These are phyloP conservation scores for Palythoa grandis DNA, from an alignment of 92 coral and sea anemone species.

Conservation along the genomic window DNA sequence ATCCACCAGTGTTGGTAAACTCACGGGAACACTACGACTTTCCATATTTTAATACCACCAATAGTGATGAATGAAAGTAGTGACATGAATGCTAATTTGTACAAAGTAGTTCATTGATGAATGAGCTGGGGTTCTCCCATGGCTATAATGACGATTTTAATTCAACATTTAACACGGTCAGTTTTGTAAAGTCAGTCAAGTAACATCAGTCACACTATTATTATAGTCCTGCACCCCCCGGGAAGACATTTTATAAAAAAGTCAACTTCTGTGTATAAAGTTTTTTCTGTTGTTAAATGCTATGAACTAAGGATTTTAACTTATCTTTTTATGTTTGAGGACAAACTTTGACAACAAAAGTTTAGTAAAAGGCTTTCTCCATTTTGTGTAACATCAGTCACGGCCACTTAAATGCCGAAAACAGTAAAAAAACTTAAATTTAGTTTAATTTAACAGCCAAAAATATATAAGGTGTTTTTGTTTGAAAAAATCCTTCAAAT, in stretches of 20 bases:
- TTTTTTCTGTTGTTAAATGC: slow-evolving; percentile 35
- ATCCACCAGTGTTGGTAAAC: slow-evolving; percentile 51
- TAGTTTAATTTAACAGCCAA: slow-evolving; percentile 40
- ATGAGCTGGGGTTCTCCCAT: slow-evolving; percentile 43
- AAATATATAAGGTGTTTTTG: slow-evolving; percentile 36
- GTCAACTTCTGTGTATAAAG: slow-evolving; percentile 41
- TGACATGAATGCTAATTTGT: slow-evolving; percentile 29
- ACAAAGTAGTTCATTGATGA: slow-evolving; percentile 38
- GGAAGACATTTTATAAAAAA: slow-evolving; percentile 41
- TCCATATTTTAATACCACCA: slow-evolving; percentile 45
- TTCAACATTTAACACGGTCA: slow-evolving; percentile 29
- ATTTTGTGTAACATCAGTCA: slow-evolving; percentile 55
- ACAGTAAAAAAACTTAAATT: slow-evolving; percentile 29
- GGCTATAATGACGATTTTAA: slow-evolving; percentile 31
- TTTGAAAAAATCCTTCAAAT: slow-evolving; percentile 35
- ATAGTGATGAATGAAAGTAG: slow-evolving; percentile 49
- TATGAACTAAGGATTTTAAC: slow-evolving; percentile 42
- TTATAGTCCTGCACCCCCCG: slow-evolving; percentile 25
- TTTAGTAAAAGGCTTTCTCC: slow-evolving; percentile 28
- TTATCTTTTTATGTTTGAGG: slow-evolving; percentile 28
- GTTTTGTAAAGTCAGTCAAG: slow-evolving; percentile 28
- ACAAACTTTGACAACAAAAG: slow-evolving; percentile 32
- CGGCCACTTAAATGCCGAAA: slow-evolving; percentile 39
- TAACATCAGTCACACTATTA: slow-evolving; percentile 42
- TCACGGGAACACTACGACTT: slow-evolving; percentile 54